Conservation (phyloP, 2,797 vertebrate genomes). For the Syndactyla subalaris region DNA sequence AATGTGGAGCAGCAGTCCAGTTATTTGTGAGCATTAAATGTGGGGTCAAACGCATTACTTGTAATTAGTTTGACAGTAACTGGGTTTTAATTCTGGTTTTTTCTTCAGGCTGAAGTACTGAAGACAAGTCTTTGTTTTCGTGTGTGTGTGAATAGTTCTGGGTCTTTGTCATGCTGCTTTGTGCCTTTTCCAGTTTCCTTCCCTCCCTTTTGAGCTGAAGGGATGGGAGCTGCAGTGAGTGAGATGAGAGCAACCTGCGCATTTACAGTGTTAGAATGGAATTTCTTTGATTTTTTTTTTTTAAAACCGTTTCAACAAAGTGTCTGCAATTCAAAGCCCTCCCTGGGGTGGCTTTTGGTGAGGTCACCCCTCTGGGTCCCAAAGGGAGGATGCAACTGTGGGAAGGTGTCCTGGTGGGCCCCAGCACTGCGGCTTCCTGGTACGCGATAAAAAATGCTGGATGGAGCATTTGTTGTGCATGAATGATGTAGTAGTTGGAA, state of each 20-base stretch:
- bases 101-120: background rate
- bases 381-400: background rate
- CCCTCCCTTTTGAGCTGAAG: background rate
- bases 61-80: background rate
- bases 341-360: background rate
- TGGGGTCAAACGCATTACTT: background rate
- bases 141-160: background rate
- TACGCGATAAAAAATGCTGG: background rate
- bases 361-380: background rate
- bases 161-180: background rate
- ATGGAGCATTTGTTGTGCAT: background rate
- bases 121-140: background rate
- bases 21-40: background rate
- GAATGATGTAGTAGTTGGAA: conserved; percentile 19
- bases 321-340: background rate
- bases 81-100: background rate
- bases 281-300: background rate
- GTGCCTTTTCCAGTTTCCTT: background rate
- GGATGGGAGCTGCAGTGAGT: background rate
- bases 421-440: background rate
- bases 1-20: background rate
- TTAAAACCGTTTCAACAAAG: background rate
- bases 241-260: background rate
- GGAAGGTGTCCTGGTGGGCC: background rate
- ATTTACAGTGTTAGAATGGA: background rate